phyloP scores from a whole-genome alignment of 2,113 vertebrate species.

The Pyrgilauda ruficollis region DNA sequence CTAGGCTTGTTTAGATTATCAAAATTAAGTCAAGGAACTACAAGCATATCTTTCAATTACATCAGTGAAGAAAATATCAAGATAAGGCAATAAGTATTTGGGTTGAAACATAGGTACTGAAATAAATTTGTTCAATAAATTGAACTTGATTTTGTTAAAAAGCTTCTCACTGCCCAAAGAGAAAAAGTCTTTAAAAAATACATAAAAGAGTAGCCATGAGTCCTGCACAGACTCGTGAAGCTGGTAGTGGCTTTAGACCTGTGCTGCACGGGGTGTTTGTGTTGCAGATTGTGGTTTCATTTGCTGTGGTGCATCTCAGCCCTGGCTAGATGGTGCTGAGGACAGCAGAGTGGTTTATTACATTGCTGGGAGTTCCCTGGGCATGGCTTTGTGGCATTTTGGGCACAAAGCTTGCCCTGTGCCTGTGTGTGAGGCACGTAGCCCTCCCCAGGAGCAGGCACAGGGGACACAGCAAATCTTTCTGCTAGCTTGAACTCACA shows the following conservation, averaged over 20 bases:
- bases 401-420: rapidly evolving
- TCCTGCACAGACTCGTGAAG: neutral
- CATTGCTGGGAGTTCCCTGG: neutral
- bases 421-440: rapidly evolving
- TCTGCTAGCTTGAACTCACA: neutral
- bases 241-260: neutral
- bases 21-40: neutral
- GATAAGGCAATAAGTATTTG: neutral
- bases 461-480: neutral
- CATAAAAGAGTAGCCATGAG: neutral
- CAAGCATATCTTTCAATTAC: neutral
- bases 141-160: neutral
- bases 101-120: neutral
- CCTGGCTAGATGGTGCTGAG: neutral
- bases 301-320: neutral
- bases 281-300: neutral
- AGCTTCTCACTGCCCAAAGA: neutral
- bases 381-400: neutral
- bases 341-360: neutral
- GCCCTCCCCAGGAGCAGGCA: no score
- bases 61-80: neutral
- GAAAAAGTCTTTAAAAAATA: no score
- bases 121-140: neutral
- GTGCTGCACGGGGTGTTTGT: neutral
- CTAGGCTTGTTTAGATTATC: neutral